Evolutionary conservation across 2,113 vertebrate genomes (phyloP).

Genomic region (Zeus faber): DNA sequence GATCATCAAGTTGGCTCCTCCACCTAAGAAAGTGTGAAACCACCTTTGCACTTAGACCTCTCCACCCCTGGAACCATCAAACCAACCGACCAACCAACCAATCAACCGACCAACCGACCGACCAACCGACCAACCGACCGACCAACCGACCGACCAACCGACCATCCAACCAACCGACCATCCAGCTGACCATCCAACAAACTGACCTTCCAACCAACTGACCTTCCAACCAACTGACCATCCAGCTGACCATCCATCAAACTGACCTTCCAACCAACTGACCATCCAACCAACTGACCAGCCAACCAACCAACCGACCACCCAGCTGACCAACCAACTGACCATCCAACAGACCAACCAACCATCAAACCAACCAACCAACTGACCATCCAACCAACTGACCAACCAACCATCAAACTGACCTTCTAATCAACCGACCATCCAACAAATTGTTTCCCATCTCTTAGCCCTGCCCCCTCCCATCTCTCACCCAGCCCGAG

Average conservation of each 20-base stretch:
- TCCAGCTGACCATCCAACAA: too few species aligned
- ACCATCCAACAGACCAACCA: conserved; percentile 14
- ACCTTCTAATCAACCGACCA: conserved; percentile 2
- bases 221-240: conserved; percentile 25
- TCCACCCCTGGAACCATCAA: conserved; percentile 44
- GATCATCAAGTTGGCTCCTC: conserved; percentile 93
- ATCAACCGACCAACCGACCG: neutral
- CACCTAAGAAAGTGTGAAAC: conserved; percentile 89
- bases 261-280: neutral
- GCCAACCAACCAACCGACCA: conserved; percentile 2
- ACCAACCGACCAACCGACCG: conserved; percentile 26
- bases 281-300: conserved; percentile 25
- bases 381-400: conserved; percentile 31
- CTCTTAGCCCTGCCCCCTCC: neutral
- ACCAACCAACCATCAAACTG: conserved; percentile 35
- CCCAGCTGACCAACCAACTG: neutral
- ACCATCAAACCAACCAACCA: conserved; percentile 15
- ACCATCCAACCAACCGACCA: conserved; percentile 2
- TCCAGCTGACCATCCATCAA: too few species aligned
- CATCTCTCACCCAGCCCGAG: neutral
- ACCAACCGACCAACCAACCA: conserved; percentile 14
- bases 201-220: neutral
- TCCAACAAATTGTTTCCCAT: conserved; percentile 19
- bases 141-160: too few species aligned
- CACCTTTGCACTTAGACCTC: conserved; percentile 58